phyloP scores from a whole-genome alignment of 2,113 vertebrate species.

The Tragelaphus strepsiceros region DNA sequence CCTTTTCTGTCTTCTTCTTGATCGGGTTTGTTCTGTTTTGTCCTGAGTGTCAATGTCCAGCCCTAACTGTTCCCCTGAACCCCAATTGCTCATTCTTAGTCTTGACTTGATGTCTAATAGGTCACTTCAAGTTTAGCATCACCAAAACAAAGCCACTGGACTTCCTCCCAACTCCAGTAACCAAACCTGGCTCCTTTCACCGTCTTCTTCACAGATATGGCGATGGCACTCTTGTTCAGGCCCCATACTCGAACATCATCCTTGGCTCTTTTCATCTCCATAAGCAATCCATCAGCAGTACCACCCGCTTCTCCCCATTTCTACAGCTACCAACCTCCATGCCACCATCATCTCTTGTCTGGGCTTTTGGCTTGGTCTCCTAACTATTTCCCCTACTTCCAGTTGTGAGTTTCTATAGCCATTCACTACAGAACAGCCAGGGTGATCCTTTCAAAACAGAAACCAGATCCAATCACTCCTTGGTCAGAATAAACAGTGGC shows the following conservation, averaged over 20 bases:
- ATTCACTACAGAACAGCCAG: background rate
- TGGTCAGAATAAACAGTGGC: background rate
- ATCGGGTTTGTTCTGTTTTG: background rate
- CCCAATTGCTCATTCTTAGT: background rate
- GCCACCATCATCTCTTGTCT: background rate
- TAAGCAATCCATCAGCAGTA: background rate
- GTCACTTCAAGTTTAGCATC: background rate
- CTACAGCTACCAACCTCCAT: accelerated
- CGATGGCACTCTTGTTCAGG: background rate
- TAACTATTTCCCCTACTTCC: background rate
- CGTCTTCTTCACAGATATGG: background rate
- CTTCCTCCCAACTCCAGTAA: background rate
- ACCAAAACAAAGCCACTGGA: background rate
- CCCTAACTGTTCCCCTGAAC: background rate
- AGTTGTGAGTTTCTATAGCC: background rate
- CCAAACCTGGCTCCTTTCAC: background rate
- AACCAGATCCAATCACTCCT: background rate
- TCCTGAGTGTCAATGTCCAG: background rate
- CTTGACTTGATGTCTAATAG: background rate
- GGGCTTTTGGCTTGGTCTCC: background rate
- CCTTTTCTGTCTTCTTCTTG: background rate
- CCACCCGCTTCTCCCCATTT: background rate
- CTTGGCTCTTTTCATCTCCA: background rate
- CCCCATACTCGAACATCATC: background rate
- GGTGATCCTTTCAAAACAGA: background rate